Conservation (phyloP, 2,888 invertebrate species). For the Labia minor region DNA sequence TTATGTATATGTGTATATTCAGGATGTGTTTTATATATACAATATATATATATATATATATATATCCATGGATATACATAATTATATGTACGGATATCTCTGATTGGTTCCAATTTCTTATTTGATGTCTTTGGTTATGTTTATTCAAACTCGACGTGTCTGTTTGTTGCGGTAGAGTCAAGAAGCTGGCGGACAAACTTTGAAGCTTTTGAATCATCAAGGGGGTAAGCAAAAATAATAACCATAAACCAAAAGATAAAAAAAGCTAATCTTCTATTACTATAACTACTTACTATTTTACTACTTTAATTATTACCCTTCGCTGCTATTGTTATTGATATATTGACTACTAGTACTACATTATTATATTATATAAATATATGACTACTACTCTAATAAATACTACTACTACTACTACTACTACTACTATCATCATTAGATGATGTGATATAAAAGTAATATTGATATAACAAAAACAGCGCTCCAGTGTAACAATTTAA, state of each 20-base stretch:
- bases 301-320: not conserved
- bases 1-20: conserved; percentile 13
- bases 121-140: conserved; percentile 15
- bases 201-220: conserved; percentile 83
- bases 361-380: not conserved
- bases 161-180: conserved; percentile 56
- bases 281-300: not conserved
- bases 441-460: too few relatives aligned
- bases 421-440: too few relatives aligned
- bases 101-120: conserved; percentile 17
- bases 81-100: not conserved
- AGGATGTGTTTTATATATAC: conserved; percentile 14
- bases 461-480: too few relatives aligned
- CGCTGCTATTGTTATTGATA: not conserved
- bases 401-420: too few relatives aligned
- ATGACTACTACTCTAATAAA: too few relatives aligned
- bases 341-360: too few relatives aligned
- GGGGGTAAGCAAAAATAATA: conserved; percentile 62
- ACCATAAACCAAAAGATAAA: not conserved
- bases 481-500: too few relatives aligned
- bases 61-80: not conserved
- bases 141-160: conserved; percentile 17
- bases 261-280: not conserved
- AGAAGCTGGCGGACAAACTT: conserved; percentile 81
- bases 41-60: too few relatives aligned